Conservation (phyloP, 2,888 invertebrate genomes). For the Sarcophaga subvicina region DNA sequence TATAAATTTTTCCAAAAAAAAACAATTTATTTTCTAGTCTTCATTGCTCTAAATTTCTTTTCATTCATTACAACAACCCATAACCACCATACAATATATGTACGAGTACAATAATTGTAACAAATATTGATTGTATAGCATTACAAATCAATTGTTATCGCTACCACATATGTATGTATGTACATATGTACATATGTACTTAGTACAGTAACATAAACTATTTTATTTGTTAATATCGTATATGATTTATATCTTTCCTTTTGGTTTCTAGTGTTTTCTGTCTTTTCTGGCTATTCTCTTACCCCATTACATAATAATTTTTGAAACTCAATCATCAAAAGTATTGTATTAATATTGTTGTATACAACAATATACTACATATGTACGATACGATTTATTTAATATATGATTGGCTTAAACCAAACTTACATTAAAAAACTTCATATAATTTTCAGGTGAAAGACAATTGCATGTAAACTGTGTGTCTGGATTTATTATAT, state of each 20-base stretch:
- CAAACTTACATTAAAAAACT: not conserved
- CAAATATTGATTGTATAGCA: constrained; percentile 25
- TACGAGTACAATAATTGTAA: not conserved
- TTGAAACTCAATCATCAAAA: constrained; percentile 33
- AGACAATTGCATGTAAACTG: constrained; percentile 1
- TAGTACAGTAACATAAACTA: constrained; percentile 38
- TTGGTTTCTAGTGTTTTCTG: constrained; percentile 11
- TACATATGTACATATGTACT: not conserved
- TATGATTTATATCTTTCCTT: constrained; percentile 35
- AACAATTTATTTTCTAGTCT: constrained; percentile 8
- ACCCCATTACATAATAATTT: constrained; percentile 45
- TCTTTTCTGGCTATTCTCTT: constrained; percentile 10
- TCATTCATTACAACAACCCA: not conserved
- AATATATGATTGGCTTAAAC: too few species aligned
- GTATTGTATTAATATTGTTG: not conserved
- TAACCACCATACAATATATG: not conserved
- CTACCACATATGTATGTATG: not conserved
- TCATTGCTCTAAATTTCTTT: constrained; percentile 32
- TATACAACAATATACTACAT: too few species aligned
- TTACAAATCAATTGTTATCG: constrained; percentile 61
- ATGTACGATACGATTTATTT: too few species aligned
- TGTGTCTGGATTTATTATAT: not conserved
- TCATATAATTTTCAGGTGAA: not conserved
- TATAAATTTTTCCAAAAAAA: not conserved
- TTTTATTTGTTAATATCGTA: constrained; percentile 22